Evolutionary conservation across 2,888 invertebrate genomes (phyloP).

Genomic region (Cheilosia vulpina): DNA sequence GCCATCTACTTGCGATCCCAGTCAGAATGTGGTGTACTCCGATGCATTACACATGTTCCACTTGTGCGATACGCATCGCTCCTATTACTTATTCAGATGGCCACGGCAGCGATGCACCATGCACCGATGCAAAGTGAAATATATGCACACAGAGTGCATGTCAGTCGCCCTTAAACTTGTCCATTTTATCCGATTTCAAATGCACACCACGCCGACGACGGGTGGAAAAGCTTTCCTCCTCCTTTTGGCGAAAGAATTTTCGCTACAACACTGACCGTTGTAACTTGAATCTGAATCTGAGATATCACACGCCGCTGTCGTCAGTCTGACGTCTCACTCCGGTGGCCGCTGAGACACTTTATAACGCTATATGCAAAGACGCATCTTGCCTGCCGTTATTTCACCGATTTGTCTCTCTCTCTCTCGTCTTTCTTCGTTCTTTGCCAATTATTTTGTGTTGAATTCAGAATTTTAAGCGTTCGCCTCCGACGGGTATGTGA

Average conservation of each 20-base stretch:
- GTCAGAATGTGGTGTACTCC: constrained; percentile 25
- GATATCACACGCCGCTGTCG: constrained; percentile 59
- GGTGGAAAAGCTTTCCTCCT: constrained; percentile 50
- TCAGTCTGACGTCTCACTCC: constrained; percentile 68
- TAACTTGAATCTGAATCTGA: constrained; percentile 35
- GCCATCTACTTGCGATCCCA: constrained; percentile 27
- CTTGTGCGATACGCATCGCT: constrained; percentile 58
- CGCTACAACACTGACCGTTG: background rate
- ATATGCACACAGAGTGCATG: constrained; percentile 37
- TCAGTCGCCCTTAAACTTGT: constrained; percentile 70
- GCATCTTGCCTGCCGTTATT: constrained; percentile 74
- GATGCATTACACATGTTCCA: constrained; percentile 55
- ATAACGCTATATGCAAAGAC: constrained; percentile 66
- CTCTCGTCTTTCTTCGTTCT: constrained; percentile 28
- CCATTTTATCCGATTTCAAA: constrained; percentile 51
- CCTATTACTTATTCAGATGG: constrained; percentile 64
- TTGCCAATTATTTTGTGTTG: constrained; percentile 69
- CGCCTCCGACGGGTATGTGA: background rate
- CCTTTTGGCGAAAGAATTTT: constrained; percentile 20
- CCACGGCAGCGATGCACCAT: constrained; percentile 50
- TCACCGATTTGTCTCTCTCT: constrained; percentile 64
- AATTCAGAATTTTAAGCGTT: constrained; percentile 61
- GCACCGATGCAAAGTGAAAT: constrained; percentile 36
- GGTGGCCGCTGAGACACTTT: constrained; percentile 42
- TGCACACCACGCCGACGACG: constrained; percentile 32